Conservation (phyloP, 2,888 invertebrate genomes). For the Flexamia atlantica region DNA sequence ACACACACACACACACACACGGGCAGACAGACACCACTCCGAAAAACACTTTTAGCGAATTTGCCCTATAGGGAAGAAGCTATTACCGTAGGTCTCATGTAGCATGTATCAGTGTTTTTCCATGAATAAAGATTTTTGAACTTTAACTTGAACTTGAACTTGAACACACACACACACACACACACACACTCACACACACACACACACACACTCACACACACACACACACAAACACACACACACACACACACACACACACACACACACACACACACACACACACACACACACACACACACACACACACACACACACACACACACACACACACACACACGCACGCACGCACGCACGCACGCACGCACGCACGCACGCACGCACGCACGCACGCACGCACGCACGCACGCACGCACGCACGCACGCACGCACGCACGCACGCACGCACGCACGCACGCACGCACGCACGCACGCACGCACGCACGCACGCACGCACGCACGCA, state of each 20-base stretch:
- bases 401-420: slow-evolving; percentile 1
- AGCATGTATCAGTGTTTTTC: too few relatives aligned
- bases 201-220: slow-evolving; percentile 15
- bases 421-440: background rate
- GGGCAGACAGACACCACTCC: too few relatives aligned
- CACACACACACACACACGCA: slow-evolving; percentile 22
- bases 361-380: background rate
- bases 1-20: too few relatives aligned
- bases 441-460: background rate
- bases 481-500: background rate
- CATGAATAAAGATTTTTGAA: too few relatives aligned
- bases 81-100: too few relatives aligned
- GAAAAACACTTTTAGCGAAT: too few relatives aligned
- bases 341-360: background rate
- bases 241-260: slow-evolving; percentile 26
- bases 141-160: too few relatives aligned
- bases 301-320: slow-evolving; percentile 16
- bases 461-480: slow-evolving; percentile 1
- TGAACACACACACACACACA: slow-evolving; percentile 10
- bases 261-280: slow-evolving; percentile 26
- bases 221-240: too few relatives aligned
- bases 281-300: slow-evolving; percentile 21
- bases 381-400: slow-evolving; percentile 1
- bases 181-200: slow-evolving; percentile 21
- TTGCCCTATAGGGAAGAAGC: too few relatives aligned